Percentiles rank a stretch among this genome's conserved stretches.
Evolutionary conservation across 2,888 invertebrate genomes (phyloP).

Genomic region (Drosophila tanythrix): DNA sequence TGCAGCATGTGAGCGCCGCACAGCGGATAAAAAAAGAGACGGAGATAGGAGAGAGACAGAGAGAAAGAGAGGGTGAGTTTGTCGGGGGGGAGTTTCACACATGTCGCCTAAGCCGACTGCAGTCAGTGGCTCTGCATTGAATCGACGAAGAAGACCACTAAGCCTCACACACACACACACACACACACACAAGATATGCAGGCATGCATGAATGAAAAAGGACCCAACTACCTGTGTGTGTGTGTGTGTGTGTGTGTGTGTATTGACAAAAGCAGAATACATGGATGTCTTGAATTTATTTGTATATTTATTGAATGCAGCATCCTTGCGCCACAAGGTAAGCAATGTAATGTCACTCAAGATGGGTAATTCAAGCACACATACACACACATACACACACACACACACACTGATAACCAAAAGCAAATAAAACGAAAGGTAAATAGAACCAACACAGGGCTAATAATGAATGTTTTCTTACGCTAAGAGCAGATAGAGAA

Average conservation of each 20-base stretch:
- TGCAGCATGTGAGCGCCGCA: slow-evolving; percentile 26
- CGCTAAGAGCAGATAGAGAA: not conserved
- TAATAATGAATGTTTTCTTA: not conserved
- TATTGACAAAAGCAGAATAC: slow-evolving; percentile 48
- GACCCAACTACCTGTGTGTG: slow-evolving; percentile 6
- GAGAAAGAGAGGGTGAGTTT: not conserved
- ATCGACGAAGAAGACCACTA: slow-evolving; percentile 28
- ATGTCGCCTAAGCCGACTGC: slow-evolving; percentile 63
- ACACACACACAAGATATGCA: slow-evolving; percentile 20
- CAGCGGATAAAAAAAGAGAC: not conserved
- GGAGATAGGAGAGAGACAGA: not conserved
- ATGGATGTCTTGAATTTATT: slow-evolving; percentile 49
- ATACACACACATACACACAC: not conserved
- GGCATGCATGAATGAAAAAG: slow-evolving; percentile 20
- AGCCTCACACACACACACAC: not conserved
- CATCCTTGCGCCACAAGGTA: slow-evolving; percentile 22
- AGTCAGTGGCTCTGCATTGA: slow-evolving; percentile 34
- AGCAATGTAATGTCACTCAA: slow-evolving; percentile 31
- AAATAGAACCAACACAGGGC: slow-evolving; percentile 3
- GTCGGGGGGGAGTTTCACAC: slow-evolving; percentile 2
- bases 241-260: slow-evolving; percentile 4
- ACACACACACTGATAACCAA: not conserved
- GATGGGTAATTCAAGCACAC: slow-evolving; percentile 15
- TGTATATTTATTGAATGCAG: slow-evolving; percentile 34
- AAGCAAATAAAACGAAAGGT: slow-evolving; percentile 3